Base-by-base conservation (phyloP, 2,888 invertebrate genomes). In the Melikaiella ostensackeni region DNA sequence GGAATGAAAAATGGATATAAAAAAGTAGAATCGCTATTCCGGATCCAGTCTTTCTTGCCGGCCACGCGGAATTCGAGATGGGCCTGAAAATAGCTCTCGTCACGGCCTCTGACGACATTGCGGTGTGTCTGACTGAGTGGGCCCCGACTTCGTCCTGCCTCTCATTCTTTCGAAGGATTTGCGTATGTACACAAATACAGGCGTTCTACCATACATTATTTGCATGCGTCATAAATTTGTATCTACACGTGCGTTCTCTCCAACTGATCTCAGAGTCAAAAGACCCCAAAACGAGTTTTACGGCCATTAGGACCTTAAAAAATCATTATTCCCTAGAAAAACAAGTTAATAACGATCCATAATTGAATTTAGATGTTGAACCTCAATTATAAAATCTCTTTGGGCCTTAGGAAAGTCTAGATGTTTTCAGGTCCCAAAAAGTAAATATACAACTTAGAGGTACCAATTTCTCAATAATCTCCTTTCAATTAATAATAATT, bases 71-170 rank as follows among this genome's bases (percentile, higher is more conserved):
- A 78, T 81, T 81, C 79, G 75, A 75, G 75, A 76, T 80, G 85
- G 84, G 81, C 84, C 85, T 84, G 83, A 85, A 85, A 85, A 84
- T 86, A 86, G 82, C 84, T 74, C 63, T 82, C 80, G 82, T 84
- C 83, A 84, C 79, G 82, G 80, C 64, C 79, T 80, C 78, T 77
- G 82, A 80, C 83, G 81, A 83, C 83, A 83, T 76, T 80, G 76
- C 30, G 62, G 33, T 63, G 35, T 35, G n/a, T 2, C 62, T 64
- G 61, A 46, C 75, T 78, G 75, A 81, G 81, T 81, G 83, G 84
- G 84, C 84, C 86, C 82, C 61, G 59, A 27, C 74, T 78, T 62
- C 63, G 59, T 79, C 74, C 64, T 63, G 62, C 75, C 61, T 76
- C 57, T 77, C 19, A 75, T 73, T 75, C 62, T 33, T 33, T 35